Conservation (phyloP, 1,140 invertebrate species). For the Calycopis cecrops region DNA sequence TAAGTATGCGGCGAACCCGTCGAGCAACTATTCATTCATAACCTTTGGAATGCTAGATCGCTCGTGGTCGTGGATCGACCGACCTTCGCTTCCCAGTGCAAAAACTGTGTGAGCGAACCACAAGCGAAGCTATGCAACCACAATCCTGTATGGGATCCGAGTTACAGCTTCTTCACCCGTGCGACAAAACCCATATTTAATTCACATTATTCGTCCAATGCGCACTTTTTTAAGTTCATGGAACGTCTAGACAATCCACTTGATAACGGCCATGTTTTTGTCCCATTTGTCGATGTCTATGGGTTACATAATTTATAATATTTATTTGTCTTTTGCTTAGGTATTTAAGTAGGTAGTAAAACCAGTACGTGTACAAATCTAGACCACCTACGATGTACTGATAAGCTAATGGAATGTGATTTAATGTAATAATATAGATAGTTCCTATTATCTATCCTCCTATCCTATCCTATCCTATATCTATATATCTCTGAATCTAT, state of each 20-base stretch:
- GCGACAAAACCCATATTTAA: constrained; percentile 41
- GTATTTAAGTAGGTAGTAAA: too few relatives aligned
- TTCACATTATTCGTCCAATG: constrained; percentile 35
- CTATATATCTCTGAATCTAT: too few relatives aligned
- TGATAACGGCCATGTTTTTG: too few relatives aligned
- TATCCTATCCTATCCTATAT: too few relatives aligned
- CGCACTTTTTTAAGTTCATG: constrained; percentile 27
- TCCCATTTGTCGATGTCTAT: too few relatives aligned
- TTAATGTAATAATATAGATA: too few relatives aligned
- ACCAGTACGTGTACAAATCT: too few relatives aligned
- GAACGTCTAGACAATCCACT: constrained; percentile 25
- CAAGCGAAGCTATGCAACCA: constrained; percentile 47
- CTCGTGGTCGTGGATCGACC: constrained; percentile 61
- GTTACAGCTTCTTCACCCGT: constrained; percentile 28
- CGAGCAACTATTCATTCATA: constrained; percentile 71
- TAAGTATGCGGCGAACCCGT: constrained; percentile 65
- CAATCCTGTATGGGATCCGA: constrained; percentile 32
- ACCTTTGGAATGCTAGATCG: constrained; percentile 64
- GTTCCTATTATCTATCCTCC: too few relatives aligned
- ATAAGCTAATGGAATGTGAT: too few relatives aligned
- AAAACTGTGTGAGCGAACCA: constrained; percentile 59
- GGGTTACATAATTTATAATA: too few relatives aligned
- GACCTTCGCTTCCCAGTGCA: constrained; percentile 56
- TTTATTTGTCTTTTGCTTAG: too few relatives aligned
- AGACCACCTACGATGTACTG: too few relatives aligned